Base-by-base conservation (phyloP, 2,888 invertebrate species). In the Biston betularia region DNA sequence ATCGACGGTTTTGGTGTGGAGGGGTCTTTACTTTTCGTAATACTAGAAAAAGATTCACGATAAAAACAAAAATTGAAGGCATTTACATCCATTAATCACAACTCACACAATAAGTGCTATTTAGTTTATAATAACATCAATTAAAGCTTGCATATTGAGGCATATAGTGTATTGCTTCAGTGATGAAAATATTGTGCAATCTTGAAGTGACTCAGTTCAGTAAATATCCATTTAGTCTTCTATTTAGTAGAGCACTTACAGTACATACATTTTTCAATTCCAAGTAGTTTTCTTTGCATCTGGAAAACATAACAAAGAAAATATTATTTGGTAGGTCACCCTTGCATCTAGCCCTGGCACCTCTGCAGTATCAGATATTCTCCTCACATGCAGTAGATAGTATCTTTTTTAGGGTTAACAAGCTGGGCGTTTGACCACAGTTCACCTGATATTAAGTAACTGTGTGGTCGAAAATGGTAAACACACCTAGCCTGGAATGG, bases 121-220 rank as follows among this genome's bases (percentile, higher is more conserved):
- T 45, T 46, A 45, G 33, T 45, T 14, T 62, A 67, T 14, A 54
- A 63, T 54, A 65, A 68, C 53, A 63, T 64, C 59, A 61, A 64
- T 72, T 72, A 72, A 72, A 72, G 70, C 70, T 69, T 63, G 63
- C 15, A 56, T 63, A 67, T 63, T 70, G 69, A 70, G 69, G 68
- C 72, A 65, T 58, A 42, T 57, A 60, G 34, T 58, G 24, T 68
- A 68, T 68, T 69, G 67, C 71, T 71, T 65, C 15, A 57, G 45
- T 65, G 63, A 54, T 15, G 33, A 62, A 24, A 56, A 63, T 56
- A 60, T 63, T 63, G 66, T 65, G 65, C 68, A 53, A 62, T 61
- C 24, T 34, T 56, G 40, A 24, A 59, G 50, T 48, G 45, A 58
- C 33, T 53, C 57, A 58, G 24, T 40, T 50, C 44, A 62, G n/a